A percentile compares a stretch with the other conserved stretches of the same genome.
Evolutionary conservation across 2,113 vertebrate species (phyloP).

Genomic region (Hiodon tergisus): DNA sequence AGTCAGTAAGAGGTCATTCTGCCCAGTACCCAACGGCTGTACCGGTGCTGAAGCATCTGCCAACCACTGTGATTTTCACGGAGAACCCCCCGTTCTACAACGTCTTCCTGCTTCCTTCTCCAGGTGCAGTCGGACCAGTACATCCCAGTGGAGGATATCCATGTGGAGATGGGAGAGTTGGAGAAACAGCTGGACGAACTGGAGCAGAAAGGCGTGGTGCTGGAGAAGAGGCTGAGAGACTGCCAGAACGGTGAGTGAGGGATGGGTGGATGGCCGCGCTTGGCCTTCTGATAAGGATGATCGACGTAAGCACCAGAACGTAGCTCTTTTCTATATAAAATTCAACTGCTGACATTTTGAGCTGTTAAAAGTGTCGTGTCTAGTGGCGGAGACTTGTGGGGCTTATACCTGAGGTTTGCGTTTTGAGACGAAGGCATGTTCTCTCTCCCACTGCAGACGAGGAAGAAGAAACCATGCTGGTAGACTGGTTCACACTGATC

Average conservation of each 20-base stretch:
- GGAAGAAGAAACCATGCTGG: constrained; percentile 76
- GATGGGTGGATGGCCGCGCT: background rate
- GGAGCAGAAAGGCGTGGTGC: constrained; percentile 72
- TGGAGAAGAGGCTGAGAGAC: constrained; percentile 76
- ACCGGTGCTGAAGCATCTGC: too few species aligned
- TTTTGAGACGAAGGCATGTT: constrained; percentile 5
- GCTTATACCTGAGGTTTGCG: background rate
- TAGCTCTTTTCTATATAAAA: background rate
- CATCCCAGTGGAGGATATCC: constrained; percentile 70
- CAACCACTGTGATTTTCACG: too few species aligned
- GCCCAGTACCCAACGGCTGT: too few species aligned
- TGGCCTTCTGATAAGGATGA: background rate
- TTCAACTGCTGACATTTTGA: background rate
- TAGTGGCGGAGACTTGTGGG: background rate
- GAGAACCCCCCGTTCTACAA: background rate
- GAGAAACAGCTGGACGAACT: constrained; percentile 72
- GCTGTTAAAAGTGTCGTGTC: background rate
- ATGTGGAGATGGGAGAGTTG: constrained; percentile 70
- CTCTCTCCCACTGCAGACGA: constrained; percentile 58
- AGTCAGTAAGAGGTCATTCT: background rate
- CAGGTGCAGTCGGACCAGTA: constrained; percentile 82
- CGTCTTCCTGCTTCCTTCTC: background rate
- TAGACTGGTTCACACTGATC: constrained; percentile 83
- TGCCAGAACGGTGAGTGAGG: constrained; percentile 61
- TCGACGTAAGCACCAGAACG: background rate